Evolutionary conservation across 2,888 invertebrate genomes (phyloP), one percentile per base, ranked within the genome.

Genomic region (Perizoma flavofasciatum): DNA sequence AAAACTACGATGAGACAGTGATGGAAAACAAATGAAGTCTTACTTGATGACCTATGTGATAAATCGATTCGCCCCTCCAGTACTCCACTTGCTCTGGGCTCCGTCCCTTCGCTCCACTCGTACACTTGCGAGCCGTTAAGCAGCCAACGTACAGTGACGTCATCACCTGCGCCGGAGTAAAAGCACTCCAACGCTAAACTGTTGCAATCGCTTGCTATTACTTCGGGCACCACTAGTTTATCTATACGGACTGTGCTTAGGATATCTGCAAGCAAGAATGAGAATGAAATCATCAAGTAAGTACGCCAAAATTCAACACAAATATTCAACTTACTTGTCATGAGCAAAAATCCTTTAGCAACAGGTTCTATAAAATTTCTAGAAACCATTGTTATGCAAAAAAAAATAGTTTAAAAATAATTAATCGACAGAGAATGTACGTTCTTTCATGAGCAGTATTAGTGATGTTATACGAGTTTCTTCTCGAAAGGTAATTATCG

Each of bases 241-340:
- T 79, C 75, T 66, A 82, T 80, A 61, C 70, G 73, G 33, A 74
- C 68, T n/a, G 71, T 53, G 55, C 66, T 73, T 32, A 72, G 60
- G 43, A 72, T 59, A 67, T 72, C 73, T 72, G 67, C 22, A 66
- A 61, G 46, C 34, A 41, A 47, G 8, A 46, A 47, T 10, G 41
- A 33, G 5, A 5, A 40, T 6, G 40, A 5, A 7, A 8, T n/a
- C 22, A 9, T 40, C 22, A 45, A 45, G 22, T 32, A 4, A 45
- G 10, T 10, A 54, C 6, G 10, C 4, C 6, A 5, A 35, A 48
- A 22, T 22, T 1, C 22, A 22, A 22, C 22, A 22, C 22, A 22
- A 1, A 1, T 2, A 22, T 22, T 3, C 22, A 22, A 72, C 72
- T 72, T 49, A 74, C 73, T 74, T 33, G 72, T 57, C 49, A 73